Conservation (phyloP, 2,888 invertebrate genomes). For the Synergus itoensis region DNA sequence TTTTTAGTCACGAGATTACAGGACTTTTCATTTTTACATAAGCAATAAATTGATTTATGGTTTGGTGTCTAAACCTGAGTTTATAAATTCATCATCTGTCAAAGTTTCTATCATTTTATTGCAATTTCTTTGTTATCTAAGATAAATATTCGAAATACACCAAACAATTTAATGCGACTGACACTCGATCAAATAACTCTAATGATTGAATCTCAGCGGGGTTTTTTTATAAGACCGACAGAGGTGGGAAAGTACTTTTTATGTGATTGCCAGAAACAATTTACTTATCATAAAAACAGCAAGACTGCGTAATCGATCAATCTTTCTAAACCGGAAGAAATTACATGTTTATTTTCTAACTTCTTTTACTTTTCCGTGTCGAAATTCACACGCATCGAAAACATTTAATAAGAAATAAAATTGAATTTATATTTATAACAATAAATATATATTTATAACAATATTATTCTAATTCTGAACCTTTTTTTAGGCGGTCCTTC, state of each 20-base stretch:
- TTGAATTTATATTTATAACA: not conserved
- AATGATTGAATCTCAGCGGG: not conserved
- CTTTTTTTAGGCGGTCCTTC: slow-evolving; percentile 66
- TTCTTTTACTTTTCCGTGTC: not conserved
- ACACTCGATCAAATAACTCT: not conserved
- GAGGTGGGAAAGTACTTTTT: not conserved
- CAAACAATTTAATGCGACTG: not conserved
- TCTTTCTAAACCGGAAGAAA: not conserved
- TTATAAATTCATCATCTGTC: not conserved
- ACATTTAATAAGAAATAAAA: no score
- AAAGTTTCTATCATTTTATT: not conserved
- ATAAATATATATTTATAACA: not conserved
- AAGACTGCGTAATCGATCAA: not conserved
- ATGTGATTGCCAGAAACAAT: not conserved
- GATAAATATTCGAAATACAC: not conserved
- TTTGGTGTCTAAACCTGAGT: no score
- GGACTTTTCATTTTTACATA: no score
- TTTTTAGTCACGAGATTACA: no score
- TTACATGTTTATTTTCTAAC: not conserved
- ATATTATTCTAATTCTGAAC: slow-evolving; percentile 6
- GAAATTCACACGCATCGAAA: not conserved
- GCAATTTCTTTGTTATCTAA: not conserved
- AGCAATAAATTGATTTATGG: no score
- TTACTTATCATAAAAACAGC: not conserved
- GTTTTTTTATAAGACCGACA: not conserved